Evolutionary conservation across 2,113 vertebrate genomes (phyloP).

Genomic region (Hepsetus odoe): DNA sequence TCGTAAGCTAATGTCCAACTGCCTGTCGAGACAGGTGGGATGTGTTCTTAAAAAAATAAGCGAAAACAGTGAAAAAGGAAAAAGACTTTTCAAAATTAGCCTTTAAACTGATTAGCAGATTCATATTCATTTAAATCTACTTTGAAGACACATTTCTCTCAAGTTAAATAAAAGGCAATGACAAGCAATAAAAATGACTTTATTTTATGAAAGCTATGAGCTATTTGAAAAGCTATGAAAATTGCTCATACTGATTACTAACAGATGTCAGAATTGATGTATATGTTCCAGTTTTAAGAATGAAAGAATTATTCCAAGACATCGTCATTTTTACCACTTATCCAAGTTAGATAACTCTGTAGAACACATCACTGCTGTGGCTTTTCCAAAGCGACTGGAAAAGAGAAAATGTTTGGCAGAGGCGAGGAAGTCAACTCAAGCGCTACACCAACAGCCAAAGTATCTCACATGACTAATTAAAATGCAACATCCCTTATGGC

Average conservation of each 20-base stretch:
- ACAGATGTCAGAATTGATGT: conserved; percentile 19
- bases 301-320: neutral
- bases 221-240: too few relatives aligned
- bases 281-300: neutral
- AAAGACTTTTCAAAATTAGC: too few relatives aligned
- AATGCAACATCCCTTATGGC: conserved; percentile 57
- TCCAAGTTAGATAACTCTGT: neutral
- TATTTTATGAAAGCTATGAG: too few relatives aligned
- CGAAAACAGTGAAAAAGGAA: neutral
- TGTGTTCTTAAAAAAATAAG: conserved; percentile 5
- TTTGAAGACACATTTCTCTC: too few relatives aligned
- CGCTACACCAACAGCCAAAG: conserved; percentile 58
- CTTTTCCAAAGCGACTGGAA: neutral
- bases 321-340: neutral
- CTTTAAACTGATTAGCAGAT: too few relatives aligned
- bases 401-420: conserved; percentile 36
- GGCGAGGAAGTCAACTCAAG: conserved; percentile 45
- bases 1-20: conserved; percentile 42
- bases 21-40: conserved; percentile 12
- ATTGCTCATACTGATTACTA: neutral
- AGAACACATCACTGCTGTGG: neutral
- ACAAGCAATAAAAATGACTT: too few relatives aligned
- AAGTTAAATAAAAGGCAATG: conserved; percentile 22
- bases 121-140: too few relatives aligned
- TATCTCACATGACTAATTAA: conserved; percentile 61